phyloP scores from a whole-genome alignment of 2,888 invertebrate genomes.

The Drosophila infuscata region DNA sequence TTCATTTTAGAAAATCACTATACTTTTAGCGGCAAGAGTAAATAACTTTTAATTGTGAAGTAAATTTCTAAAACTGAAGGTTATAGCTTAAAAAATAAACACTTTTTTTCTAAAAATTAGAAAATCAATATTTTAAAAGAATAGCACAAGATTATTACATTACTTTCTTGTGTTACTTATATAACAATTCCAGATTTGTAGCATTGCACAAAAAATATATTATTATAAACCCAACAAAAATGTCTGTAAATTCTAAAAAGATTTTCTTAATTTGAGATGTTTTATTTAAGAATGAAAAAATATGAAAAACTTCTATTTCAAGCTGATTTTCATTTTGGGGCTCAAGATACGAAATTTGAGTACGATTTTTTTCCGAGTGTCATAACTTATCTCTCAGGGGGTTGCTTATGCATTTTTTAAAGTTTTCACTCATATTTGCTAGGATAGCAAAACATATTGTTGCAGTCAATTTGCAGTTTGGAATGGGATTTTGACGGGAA shows the following conservation, averaged over 20 bases:
- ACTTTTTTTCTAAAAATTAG: accelerated
- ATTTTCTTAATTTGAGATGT: neutral
- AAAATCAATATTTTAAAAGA: too few species aligned
- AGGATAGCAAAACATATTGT: constrained; percentile 38
- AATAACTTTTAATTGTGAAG: neutral
- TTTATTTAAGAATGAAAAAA: neutral
- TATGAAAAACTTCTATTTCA: accelerated
- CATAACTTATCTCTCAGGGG: constrained; percentile 8
- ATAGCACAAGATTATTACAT: accelerated
- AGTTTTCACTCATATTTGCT: constrained; percentile 15
- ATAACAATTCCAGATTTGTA: neutral
- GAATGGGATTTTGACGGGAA: neutral
- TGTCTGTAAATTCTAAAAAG: neutral
- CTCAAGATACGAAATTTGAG: neutral
- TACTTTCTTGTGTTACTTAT: neutral
- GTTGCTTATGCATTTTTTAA: constrained; percentile 29
- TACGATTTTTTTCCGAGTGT: neutral
- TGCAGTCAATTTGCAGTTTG: constrained; percentile 27
- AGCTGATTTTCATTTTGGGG: neutral
- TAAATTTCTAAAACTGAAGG: neutral
- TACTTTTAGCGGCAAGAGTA: neutral
- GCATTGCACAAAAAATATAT: neutral
- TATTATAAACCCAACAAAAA: neutral
- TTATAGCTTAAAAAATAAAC: neutral
- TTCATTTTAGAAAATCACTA: neutral